Conservation (phyloP, 2,888 invertebrate species). For the Sabellastarte sp. region DNA sequence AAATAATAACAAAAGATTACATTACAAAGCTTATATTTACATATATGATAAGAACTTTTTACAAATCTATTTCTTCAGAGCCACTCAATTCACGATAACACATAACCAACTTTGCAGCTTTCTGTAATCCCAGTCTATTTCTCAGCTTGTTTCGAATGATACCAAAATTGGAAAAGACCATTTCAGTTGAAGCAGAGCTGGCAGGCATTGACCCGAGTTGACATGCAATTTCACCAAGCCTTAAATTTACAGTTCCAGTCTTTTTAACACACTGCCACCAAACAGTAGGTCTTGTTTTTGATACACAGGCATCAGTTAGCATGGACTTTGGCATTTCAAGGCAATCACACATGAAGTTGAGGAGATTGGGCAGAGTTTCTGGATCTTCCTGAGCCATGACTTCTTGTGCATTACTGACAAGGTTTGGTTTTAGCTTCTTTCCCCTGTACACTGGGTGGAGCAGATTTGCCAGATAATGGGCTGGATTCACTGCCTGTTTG, state of each 20-base stretch:
- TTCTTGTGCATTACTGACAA: not conserved
- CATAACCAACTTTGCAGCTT: not conserved
- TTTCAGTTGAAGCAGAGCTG: not conserved
- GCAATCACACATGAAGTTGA: not conserved
- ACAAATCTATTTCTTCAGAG: not conserved
- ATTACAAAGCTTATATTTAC: too few relatives aligned
- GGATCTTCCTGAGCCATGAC: not conserved
- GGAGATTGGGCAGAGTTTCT: not conserved
- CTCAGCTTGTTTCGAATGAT: not conserved
- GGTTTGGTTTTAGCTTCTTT: not conserved
- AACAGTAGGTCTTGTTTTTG: not conserved
- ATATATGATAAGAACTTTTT: not conserved
- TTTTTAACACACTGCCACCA: not conserved
- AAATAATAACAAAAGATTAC: too few relatives aligned
- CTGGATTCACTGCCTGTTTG: not conserved
- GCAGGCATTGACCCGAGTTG: not conserved
- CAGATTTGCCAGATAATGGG: not conserved
- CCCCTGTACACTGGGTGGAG: not conserved
- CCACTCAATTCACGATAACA: not conserved
- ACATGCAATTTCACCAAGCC: not conserved
- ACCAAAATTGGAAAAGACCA: not conserved
- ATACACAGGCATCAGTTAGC: not conserved
- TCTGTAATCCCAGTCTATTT: not conserved
- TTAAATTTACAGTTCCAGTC: not conserved
- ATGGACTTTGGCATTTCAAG: not conserved